Evolutionary conservation across 2,888 invertebrate species (phyloP).

Genomic region (Dolichopus griseipennis): DNA sequence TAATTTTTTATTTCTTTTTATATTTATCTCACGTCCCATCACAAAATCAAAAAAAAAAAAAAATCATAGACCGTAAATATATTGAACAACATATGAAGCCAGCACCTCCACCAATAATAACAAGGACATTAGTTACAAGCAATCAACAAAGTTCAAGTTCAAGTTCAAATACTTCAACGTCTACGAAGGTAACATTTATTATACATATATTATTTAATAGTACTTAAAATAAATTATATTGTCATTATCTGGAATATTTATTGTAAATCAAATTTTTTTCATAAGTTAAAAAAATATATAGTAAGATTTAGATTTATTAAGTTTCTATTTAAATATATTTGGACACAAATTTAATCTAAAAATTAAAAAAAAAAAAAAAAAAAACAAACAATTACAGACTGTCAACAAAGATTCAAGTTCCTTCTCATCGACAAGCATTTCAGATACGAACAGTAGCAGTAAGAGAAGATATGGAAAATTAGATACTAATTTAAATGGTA

Average conservation of each 20-base stretch:
- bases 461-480: constrained; percentile 59
- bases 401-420: constrained; percentile 31
- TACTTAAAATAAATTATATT: too few relatives aligned
- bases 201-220: too few relatives aligned
- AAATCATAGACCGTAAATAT: constrained; percentile 58
- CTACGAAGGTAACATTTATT: constrained; percentile 13
- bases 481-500: constrained; percentile 70
- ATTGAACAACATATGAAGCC: constrained; percentile 75
- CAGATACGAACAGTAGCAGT: constrained; percentile 35
- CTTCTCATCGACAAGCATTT: constrained; percentile 29
- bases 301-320: too few relatives aligned
- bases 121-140: constrained; percentile 48
- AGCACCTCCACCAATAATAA: constrained; percentile 60
- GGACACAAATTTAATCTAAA: too few relatives aligned
- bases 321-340: too few relatives aligned
- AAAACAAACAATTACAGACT: constrained; percentile 19
- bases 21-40: too few relatives aligned
- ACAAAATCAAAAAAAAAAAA: too few relatives aligned
- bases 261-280: too few relatives aligned
- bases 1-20: not conserved
- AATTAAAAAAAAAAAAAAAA: too few relatives aligned
- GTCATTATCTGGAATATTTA: too few relatives aligned
- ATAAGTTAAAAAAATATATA: too few relatives aligned
- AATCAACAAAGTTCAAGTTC: constrained; percentile 27
- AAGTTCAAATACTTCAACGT: constrained; percentile 13